Percentiles rank a stretch among this genome's conserved stretches.
Conservation (phyloP, 2,888 invertebrate species). For the Eulithis prunata region DNA sequence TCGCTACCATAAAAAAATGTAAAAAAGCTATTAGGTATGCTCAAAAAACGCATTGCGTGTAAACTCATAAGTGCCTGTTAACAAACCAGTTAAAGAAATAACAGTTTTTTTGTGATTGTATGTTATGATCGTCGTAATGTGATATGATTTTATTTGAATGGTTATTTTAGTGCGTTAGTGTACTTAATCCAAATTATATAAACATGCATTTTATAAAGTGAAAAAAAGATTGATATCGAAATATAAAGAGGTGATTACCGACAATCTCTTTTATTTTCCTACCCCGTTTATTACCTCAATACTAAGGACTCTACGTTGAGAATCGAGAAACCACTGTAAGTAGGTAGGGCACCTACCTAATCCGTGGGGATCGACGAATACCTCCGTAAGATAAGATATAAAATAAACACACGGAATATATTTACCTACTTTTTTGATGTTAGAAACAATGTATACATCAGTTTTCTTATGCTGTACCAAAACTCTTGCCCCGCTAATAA, state of each 20-base stretch:
- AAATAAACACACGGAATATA: no score
- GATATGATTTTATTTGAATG: conserved; percentile 16
- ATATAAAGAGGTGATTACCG: conserved; percentile 67
- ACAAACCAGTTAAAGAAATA: neutral
- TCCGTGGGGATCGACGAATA: no score
- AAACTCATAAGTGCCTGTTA: conserved; percentile 6
- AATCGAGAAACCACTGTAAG: neutral
- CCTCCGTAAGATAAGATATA: no score
- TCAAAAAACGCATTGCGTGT: neutral
- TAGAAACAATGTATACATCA: no score
- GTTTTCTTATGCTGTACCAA: no score
- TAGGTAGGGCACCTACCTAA: no score
- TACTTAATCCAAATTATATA: conserved; percentile 14
- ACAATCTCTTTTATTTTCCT: conserved; percentile 54
- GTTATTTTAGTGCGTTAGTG: conserved; percentile 6
- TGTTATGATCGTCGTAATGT: conserved; percentile 17
- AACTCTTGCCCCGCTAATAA: no score
- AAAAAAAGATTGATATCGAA: conserved; percentile 52
- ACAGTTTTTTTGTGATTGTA: conserved; percentile 8
- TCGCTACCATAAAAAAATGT: neutral
- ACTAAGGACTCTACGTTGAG: no score
- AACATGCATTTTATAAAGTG: conserved; percentile 44
- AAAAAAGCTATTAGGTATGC: neutral
- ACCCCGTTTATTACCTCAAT: neutral
- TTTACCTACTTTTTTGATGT: no score